Percentiles rank a stretch among this genome's conserved stretches.
These are phyloP conservation scores for Poliocrania exsul DNA, from an alignment of 2,797 vertebrate species.

Conservation along the genomic window DNA sequence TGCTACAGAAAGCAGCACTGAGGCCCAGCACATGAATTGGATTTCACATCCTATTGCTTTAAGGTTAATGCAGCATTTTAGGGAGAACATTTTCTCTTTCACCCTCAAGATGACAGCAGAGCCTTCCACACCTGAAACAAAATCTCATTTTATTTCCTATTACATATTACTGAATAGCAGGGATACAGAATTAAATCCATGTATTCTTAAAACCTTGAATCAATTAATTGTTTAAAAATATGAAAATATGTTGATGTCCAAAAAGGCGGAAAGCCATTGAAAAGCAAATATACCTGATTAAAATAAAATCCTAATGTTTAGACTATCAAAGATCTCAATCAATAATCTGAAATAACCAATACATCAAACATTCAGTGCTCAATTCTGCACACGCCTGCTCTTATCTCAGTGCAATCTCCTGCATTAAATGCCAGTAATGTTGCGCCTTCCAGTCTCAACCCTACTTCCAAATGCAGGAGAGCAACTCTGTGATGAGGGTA, in stretches of 20 bases:
- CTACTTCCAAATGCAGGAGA: not conserved
- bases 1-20: not conserved
- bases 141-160: not conserved
- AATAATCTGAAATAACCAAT: not conserved
- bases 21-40: not conserved
- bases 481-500: not conserved
- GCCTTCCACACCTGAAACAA: not conserved
- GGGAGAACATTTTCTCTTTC: not conserved
- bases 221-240: not conserved
- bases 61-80: not conserved
- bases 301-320: not conserved
- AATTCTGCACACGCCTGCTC: not conserved
- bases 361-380: not conserved
- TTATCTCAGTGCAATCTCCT: not conserved
- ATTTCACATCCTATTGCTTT: not conserved
- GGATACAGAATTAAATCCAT: not conserved
- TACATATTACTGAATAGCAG: not conserved
- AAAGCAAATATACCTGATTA: not conserved
- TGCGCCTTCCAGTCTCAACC: not conserved
- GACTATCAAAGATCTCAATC: not conserved
- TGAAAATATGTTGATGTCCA: not conserved
- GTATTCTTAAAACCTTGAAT: not conserved
- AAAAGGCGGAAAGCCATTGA: not conserved
- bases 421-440: not conserved
- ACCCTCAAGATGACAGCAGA: conserved; percentile 30